Evolutionary conservation across 2,113 vertebrate species (phyloP).

Genomic region (Cinclus mexicanus): DNA sequence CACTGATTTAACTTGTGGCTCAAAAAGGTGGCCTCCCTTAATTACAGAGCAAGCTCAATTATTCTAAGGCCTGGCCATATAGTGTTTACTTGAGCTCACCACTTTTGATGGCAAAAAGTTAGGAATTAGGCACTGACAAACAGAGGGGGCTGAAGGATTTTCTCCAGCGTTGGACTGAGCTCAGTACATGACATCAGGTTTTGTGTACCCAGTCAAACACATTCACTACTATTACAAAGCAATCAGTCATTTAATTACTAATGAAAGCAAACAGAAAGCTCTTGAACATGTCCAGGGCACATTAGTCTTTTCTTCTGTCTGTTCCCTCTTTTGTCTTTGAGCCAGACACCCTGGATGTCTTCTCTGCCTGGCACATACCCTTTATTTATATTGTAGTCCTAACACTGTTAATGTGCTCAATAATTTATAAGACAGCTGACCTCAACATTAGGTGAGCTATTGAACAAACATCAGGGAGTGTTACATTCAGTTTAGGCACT

Average conservation of each 20-base stretch:
- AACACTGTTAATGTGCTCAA: slow-evolving; percentile 70
- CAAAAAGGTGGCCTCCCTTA: not conserved
- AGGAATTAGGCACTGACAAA: not conserved
- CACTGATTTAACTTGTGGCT: not conserved
- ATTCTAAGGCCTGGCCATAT: not conserved
- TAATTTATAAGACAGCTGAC: slow-evolving; percentile 75
- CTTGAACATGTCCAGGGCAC: not conserved
- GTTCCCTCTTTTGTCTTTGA: slow-evolving; percentile 37
- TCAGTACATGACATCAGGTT: not conserved
- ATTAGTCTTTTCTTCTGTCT: not conserved
- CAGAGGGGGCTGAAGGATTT: not conserved
- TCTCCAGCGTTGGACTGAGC: not conserved
- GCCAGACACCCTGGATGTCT: slow-evolving; percentile 3
- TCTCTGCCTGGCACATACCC: slow-evolving; percentile 1
- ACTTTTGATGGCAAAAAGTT: not conserved
- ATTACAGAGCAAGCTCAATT: not conserved
- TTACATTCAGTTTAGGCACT: slow-evolving; percentile 49
- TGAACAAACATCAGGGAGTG: slow-evolving; percentile 69
- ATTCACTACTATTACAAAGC: not conserved
- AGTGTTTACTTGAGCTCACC: not conserved
- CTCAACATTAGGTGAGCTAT: slow-evolving; percentile 68
- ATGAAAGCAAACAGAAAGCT: not conserved
- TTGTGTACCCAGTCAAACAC: slow-evolving; percentile 5
- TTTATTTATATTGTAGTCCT: slow-evolving; percentile 55
- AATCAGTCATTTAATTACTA: slow-evolving; percentile 42